These are phyloP conservation scores for Nasonia oneida DNA, from an alignment of 2,888 invertebrate genomes.

Conservation along the genomic window DNA sequence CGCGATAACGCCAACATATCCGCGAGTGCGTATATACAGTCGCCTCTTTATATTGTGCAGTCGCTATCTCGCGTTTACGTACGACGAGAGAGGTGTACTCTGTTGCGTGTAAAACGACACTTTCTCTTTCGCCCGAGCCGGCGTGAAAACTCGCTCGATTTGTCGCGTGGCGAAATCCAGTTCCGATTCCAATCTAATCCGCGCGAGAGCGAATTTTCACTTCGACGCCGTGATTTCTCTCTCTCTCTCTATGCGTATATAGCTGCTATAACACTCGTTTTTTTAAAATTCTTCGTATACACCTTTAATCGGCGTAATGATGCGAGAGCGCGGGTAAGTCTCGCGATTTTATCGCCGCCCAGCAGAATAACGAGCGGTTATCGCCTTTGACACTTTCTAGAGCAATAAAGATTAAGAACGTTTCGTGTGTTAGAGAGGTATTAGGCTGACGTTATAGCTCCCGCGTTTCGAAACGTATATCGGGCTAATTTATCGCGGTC, in stretches of 20 bases:
- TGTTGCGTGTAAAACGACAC: background rate
- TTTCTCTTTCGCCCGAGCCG: conserved; percentile 9
- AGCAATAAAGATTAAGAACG: background rate
- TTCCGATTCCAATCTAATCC: conserved; percentile 46
- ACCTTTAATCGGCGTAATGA: background rate
- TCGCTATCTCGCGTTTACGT: conserved; percentile 2
- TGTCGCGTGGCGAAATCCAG: conserved; percentile 30
- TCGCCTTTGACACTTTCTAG: background rate
- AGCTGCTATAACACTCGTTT: background rate
- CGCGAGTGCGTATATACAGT: background rate
- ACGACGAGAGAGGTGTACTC: background rate
- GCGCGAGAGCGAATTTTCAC: background rate
- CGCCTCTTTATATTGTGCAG: conserved; percentile 3
- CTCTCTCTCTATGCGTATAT: background rate
- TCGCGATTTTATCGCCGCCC: background rate
- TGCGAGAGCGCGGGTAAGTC: background rate
- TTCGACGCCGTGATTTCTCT: background rate
- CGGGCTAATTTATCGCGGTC: background rate
- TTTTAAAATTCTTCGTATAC: background rate
- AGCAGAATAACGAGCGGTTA: background rate
- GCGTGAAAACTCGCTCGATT: conserved; percentile 12
- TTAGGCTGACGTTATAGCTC: too few relatives aligned
- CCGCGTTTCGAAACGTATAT: too few relatives aligned
- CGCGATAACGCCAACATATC: background rate
- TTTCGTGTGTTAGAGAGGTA: too few relatives aligned